phyloP scores from a whole-genome alignment of 1,140 invertebrate species.

The Penaeus chinensis region DNA sequence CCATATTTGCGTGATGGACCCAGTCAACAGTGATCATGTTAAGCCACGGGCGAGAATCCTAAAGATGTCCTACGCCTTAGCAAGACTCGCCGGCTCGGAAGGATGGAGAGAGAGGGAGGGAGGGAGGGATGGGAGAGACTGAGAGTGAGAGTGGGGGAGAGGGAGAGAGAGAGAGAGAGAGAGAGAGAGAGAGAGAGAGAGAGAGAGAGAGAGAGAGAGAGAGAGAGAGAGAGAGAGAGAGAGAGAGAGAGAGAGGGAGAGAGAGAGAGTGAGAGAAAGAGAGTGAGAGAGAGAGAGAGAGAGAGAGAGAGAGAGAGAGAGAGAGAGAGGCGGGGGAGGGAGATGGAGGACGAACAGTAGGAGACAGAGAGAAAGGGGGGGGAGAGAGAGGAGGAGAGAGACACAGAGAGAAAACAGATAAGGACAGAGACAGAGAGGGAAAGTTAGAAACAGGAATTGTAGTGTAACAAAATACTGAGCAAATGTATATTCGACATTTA shows the following conservation, averaged over 20 bases:
- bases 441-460: not conserved
- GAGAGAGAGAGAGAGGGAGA: not conserved
- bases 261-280: conserved; percentile 13
- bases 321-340: not conserved
- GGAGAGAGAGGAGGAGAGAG: not conserved
- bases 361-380: not conserved
- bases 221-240: not conserved
- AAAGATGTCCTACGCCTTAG: no score
- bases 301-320: not conserved
- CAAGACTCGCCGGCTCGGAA: not conserved
- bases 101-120: not conserved
- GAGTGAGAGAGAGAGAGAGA: conserved; percentile 4
- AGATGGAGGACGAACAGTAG: not conserved
- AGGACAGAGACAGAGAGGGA: not conserved
- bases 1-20: no score
- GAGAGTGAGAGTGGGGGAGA: not conserved
- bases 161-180: no score
- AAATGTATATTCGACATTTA: not conserved
- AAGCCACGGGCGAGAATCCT: no score
- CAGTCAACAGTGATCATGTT: no score
- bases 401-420: not conserved
- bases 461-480: no score
- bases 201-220: not conserved
- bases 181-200: not conserved
- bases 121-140: not conserved